These are phyloP conservation scores for Sminthurides bifidus DNA, from an alignment of 1,140 invertebrate species.

Conservation along the genomic window DNA sequence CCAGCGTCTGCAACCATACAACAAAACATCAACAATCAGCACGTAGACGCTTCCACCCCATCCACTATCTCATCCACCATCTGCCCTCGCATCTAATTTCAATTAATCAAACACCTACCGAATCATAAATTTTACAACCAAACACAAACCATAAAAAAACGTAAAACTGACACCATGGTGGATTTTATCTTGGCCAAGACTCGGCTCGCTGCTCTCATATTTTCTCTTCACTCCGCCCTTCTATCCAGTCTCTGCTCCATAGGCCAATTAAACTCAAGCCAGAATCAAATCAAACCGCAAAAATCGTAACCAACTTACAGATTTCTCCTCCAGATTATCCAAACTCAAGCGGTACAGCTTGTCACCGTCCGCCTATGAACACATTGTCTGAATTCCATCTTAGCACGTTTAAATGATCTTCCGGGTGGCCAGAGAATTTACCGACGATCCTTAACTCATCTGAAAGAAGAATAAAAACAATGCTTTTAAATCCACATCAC, in stretches of 20 bases:
- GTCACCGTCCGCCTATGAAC: conserved; percentile 24
- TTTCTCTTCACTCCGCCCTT: no score
- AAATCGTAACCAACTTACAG: no score
- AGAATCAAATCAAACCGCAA: neutral
- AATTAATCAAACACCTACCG: neutral
- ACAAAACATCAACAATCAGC: conserved; percentile 8
- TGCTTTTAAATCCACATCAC: conserved; percentile 1
- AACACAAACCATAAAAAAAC: neutral
- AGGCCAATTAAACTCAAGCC: neutral
- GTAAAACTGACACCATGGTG: neutral
- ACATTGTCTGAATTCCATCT: conserved; percentile 10
- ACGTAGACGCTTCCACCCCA: neutral
- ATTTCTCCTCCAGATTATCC: conserved; percentile 22
- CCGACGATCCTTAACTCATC: conserved; percentile 26
- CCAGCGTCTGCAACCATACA: conserved; percentile 20
- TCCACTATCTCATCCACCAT: neutral
- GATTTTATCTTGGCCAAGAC: neutral
- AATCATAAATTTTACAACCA: neutral
- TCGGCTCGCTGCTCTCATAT: conserved; percentile 1
- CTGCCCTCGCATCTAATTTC: neutral
- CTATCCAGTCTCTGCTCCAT: no score
- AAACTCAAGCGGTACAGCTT: conserved; percentile 19
- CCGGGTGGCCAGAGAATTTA: conserved; percentile 21
- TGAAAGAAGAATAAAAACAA: conserved; percentile 12
- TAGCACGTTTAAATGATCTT: conserved; percentile 29